Percentiles rank a stretch among this genome's conserved stretches.
Conservation (phyloP, 2,113 vertebrate species). For the Amphiprion percula region DNA sequence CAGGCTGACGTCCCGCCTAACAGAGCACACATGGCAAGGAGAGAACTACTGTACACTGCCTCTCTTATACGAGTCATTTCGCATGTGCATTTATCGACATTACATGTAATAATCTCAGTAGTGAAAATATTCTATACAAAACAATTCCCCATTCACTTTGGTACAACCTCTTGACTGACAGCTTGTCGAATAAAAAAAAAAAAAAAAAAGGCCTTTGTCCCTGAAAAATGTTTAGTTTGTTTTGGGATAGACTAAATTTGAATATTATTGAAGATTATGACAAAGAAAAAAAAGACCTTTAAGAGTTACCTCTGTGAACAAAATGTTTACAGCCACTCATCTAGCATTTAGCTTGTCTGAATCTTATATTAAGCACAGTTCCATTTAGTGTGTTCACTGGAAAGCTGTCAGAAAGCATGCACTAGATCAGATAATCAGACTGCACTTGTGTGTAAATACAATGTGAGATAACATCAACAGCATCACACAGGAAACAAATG, state of each 20-base stretch:
- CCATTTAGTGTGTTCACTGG: constrained; percentile 7
- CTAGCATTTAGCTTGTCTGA: constrained; percentile 22
- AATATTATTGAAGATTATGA: constrained; percentile 10
- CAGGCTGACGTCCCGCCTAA: background rate
- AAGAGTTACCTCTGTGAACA: background rate
- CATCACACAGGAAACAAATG: constrained; percentile 32
- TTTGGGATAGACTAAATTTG: constrained; percentile 14
- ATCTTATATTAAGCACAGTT: constrained; percentile 1
- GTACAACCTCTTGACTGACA: constrained; percentile 13
- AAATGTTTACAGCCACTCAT: constrained; percentile 8
- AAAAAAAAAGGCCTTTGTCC: constrained; percentile 18
- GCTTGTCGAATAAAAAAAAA: constrained; percentile 16
- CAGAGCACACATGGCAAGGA: constrained; percentile 14
- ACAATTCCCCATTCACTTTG: constrained; percentile 40
- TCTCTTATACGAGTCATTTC: constrained; percentile 1
- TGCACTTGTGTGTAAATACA: constrained; percentile 31
- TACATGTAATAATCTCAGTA: constrained; percentile 20
- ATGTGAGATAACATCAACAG: constrained; percentile 22
- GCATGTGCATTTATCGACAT: constrained; percentile 9
- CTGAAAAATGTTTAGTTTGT: constrained; percentile 38
- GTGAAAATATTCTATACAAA: constrained; percentile 50
- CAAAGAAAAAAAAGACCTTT: constrained; percentile 14
- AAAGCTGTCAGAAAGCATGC: constrained; percentile 39
- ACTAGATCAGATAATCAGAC: constrained; percentile 29
- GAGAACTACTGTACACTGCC: background rate